A percentile compares a stretch with the other conserved stretches of the same genome.
Evolutionary conservation across 1,140 invertebrate species (phyloP).

Genomic region (Subanguina moxae): DNA sequence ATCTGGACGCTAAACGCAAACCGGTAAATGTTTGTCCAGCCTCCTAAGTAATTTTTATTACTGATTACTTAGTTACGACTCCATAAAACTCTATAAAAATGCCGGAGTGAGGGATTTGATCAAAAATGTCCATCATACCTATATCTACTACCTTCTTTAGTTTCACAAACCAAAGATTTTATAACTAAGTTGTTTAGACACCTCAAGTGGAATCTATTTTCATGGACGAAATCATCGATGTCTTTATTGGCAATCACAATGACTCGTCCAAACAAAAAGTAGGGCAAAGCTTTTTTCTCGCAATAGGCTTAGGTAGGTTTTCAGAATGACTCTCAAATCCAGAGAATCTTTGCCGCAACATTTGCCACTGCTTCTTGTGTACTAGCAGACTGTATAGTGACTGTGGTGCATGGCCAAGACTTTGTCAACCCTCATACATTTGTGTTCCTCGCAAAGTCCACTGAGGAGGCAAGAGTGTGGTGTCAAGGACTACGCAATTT

Average conservation of each 20-base stretch:
- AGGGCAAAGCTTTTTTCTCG: background rate
- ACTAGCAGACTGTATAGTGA: constrained; percentile 27
- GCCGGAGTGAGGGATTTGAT: too few relatives aligned
- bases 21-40: too few relatives aligned
- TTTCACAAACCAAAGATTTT: too few relatives aligned
- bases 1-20: too few relatives aligned
- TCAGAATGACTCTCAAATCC: constrained; percentile 28
- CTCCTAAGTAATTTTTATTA: too few relatives aligned
- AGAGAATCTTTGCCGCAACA: constrained; percentile 20
- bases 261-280: constrained; percentile 20
- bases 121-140: too few relatives aligned
- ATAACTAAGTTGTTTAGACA: background rate
- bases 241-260: constrained; percentile 30
- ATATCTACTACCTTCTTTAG: too few relatives aligned
- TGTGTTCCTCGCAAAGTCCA: constrained; percentile 36
- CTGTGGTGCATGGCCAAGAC: constrained; percentile 35
- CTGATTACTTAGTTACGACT: too few relatives aligned
- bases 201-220: constrained; percentile 27
- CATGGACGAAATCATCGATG: constrained; percentile 43
- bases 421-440: constrained; percentile 42
- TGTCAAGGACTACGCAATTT: constrained; percentile 32
- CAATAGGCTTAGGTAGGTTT: background rate
- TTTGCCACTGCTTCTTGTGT: constrained; percentile 15
- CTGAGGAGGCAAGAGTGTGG: constrained; percentile 27
- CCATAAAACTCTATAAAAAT: too few relatives aligned